Evolutionary conservation across 2,797 vertebrate species (phyloP), one percentile per base, ranked within the genome.

Genomic region (Artibeus lituratus): DNA sequence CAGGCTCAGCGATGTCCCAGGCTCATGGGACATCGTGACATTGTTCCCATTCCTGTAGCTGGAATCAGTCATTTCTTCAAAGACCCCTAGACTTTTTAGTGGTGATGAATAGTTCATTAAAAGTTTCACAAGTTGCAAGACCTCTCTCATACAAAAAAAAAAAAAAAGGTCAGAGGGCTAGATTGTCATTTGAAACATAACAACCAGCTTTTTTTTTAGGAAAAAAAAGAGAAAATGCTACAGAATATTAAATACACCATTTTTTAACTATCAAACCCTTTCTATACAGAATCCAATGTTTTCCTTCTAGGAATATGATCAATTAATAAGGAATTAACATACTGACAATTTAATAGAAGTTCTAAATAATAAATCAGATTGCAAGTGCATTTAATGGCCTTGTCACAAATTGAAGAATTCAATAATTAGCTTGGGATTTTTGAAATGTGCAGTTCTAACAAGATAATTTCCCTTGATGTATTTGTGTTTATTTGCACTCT

Each of bases 211-310:
- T 59, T 65, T 93, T 62, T 24, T 7, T 5, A n/a, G 18, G 49
- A 42, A 42, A 42, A 15, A 69, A 59, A 16, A 78, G 32, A 88
- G 76, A n/a, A 87, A 82, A 88, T 26, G 15, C 35, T n/a, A 67
- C 2, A 51, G 55, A 80, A 73, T 90, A 90, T 74, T 72, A 93
- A 91, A 72, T 42, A 87, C 15, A 77, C 51, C 26, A 78, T 21
- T 42, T 82, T 37, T 67, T 26, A 91, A 95, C 81, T 37, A 76
- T 80, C 49, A 70, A 86, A 80, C 7, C 10, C 3, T 74, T 89
- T 89, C 69, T 44, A 44, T 51, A 69, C 6, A 91, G 74, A 88
- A 91, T 89, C 62, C 81, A 83, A 69, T 78, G 32, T 77, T 96
- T 91, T 73, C 22, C 24, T 94, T 73, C 67, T 3, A 15, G 15